Evolutionary conservation across 1,140 invertebrate species (phyloP).

Genomic region (Nasonia giraulti): DNA sequence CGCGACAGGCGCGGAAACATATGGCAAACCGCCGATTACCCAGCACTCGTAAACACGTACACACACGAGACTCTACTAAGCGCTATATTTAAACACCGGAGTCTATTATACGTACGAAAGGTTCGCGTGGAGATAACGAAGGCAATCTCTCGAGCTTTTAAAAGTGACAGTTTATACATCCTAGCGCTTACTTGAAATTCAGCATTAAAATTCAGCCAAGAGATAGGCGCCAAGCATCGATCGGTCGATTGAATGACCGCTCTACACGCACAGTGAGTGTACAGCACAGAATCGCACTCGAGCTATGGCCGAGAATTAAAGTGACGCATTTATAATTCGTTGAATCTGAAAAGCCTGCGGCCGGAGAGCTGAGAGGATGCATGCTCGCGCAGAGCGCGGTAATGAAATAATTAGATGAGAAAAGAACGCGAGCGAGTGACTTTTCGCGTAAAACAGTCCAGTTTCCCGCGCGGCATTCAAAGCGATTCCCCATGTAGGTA

Average conservation of each 20-base stretch:
- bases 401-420: no score
- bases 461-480: neutral
- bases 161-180: slow-evolving; percentile 23
- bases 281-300: neutral
- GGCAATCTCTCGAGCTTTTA: slow-evolving; percentile 27
- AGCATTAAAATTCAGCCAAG: slow-evolving; percentile 35
- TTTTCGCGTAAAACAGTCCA: neutral
- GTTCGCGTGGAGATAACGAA: neutral
- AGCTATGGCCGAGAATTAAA: no score
- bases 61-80: neutral
- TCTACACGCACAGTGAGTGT: neutral
- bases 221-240: slow-evolving; percentile 26
- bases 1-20: neutral
- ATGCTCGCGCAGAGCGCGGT: no score
- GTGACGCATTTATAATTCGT: no score
- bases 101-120: slow-evolving; percentile 28
- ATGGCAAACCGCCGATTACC: slow-evolving; percentile 21
- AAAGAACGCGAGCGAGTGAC: no score
- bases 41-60: neutral
- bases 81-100: neutral
- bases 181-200: slow-evolving; percentile 34
- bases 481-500: neutral
- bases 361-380: no score
- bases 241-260: slow-evolving; percentile 39
- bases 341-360: no score